phyloP scores from a whole-genome alignment of 2,113 vertebrate species.

The Osmerus eperlanus region DNA sequence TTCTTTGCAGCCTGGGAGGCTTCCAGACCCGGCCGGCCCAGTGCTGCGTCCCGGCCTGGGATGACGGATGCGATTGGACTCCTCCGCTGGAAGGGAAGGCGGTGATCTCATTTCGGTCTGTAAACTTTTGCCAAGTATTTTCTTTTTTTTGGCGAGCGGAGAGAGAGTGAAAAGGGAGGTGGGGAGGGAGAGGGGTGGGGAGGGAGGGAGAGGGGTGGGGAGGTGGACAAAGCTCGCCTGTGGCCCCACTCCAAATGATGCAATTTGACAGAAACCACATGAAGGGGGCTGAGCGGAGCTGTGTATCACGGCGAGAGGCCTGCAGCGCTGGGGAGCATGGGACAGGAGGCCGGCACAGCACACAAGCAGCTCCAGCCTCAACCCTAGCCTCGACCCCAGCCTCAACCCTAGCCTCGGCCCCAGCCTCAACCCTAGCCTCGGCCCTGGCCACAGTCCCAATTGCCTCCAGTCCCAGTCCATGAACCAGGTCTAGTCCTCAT shows the following conservation, averaged over 20 bases:
- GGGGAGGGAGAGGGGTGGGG: not conserved
- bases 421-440: not conserved
- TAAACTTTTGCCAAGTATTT: slow-evolving; percentile 57
- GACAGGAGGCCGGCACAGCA: not conserved
- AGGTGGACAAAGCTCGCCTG: slow-evolving; percentile 22
- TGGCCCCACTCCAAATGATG: slow-evolving; percentile 57
- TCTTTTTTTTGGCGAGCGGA: slow-evolving; percentile 34
- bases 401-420: not conserved
- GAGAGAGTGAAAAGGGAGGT: slow-evolving; percentile 2
- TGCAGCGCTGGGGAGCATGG: slow-evolving; percentile 16
- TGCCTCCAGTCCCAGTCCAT: not conserved
- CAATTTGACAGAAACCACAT: slow-evolving; percentile 57
- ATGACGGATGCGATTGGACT: slow-evolving; percentile 47
- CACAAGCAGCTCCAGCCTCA: not conserved
- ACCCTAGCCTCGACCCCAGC: not conserved
- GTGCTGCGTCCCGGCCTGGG: slow-evolving; percentile 28
- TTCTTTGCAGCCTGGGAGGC: slow-evolving; percentile 22
- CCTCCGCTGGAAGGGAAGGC: slow-evolving; percentile 42
- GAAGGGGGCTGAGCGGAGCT: slow-evolving; percentile 27
- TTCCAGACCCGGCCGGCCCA: slow-evolving; percentile 13
- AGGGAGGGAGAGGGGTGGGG: slow-evolving; percentile 8
- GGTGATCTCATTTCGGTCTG: slow-evolving; percentile 60
- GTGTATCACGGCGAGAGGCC: slow-evolving; percentile 26
- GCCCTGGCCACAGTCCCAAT: not conserved
- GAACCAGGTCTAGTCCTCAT: not conserved